Base-by-base conservation (phyloP, 2,113 vertebrate species). In the Edolisoma coerulescens region DNA sequence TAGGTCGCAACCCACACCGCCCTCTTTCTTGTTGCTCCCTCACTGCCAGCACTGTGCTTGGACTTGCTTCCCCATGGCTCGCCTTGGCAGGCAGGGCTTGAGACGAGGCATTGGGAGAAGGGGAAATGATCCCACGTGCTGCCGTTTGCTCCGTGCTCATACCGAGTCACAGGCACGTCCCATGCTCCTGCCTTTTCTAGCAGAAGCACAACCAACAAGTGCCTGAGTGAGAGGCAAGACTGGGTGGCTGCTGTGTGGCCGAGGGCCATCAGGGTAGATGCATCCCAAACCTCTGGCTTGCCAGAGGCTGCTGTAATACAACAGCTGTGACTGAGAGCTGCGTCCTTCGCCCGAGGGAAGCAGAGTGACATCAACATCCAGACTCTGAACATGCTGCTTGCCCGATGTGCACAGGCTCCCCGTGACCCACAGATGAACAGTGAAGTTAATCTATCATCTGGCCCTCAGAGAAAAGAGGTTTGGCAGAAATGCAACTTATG, bases 71-170 rank as follows among this genome's bases (percentile, higher is more conserved):
- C 79, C 85, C 26, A 1, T 3, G 2, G 39, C 74, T 89, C 8
- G 1, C 65, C 82, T 65, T 7, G 1, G 35, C 88, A 59, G 74
- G 69, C 65, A 68, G 24, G 41, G 28, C 22, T 39, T 28, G 47
- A 67, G 47, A 9, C 56, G 1, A 8, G 64, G n/a, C 52, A 35
- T 47, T 0, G 0, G 88, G 56, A 8, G 1, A 57, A 61, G 41
- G 50, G 35, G 57, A 47, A 41, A 10, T 1, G 4, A 44, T 59
- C 33, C 69, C 5, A 1, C 0, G 0, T 12, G 54, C 37, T 63
- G 64, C 78, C 1, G 0, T 73, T 56, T 44, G 28, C 45, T 69
- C 32, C 1, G 0, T 20, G 44, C 61, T 53, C 32, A 0, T 2
- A 27, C 30, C 53, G 3, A 45, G 23, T 16, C 71, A 16, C 16